phyloP scores from a whole-genome alignment of 2,113 vertebrate genomes.

The Oreamnos americanus region DNA sequence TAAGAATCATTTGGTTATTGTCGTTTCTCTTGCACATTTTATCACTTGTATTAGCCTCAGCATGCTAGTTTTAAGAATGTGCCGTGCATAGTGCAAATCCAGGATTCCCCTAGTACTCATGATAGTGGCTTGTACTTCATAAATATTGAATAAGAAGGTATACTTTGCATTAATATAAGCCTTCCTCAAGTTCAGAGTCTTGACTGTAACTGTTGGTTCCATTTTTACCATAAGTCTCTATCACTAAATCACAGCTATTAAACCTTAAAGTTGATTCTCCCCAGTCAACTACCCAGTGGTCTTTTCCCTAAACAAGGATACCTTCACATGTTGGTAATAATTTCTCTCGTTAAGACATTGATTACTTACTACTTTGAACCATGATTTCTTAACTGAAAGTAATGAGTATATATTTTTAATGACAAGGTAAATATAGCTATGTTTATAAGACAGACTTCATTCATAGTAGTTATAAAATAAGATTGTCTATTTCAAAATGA shows the following conservation, averaged over 20 bases:
- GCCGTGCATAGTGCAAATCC: not conserved
- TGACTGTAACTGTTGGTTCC: not conserved
- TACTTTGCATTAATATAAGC: not conserved
- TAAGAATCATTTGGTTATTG: not conserved
- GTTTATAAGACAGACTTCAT: not conserved
- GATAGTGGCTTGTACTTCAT: not conserved
- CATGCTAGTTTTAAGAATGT: not conserved
- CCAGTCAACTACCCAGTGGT: not conserved
- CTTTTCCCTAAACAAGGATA: not conserved
- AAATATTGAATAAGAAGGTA: not conserved
- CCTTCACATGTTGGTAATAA: not conserved
- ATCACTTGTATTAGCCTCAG: not conserved
- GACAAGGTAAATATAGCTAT: not conserved
- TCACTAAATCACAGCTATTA: not conserved
- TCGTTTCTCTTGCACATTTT: not conserved
- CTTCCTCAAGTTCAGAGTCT: not conserved
- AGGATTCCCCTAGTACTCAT: not conserved
- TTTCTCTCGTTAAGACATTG: not conserved
- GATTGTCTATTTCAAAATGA: not conserved
- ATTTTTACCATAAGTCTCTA: not conserved
- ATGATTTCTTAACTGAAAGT: not conserved
- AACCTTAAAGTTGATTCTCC: not conserved
- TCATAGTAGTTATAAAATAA: not conserved
- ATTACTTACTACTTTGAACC: not conserved
- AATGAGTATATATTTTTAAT: not conserved